Base-by-base conservation (phyloP, 1,140 invertebrate genomes). In the Conus betulinus region DNA sequence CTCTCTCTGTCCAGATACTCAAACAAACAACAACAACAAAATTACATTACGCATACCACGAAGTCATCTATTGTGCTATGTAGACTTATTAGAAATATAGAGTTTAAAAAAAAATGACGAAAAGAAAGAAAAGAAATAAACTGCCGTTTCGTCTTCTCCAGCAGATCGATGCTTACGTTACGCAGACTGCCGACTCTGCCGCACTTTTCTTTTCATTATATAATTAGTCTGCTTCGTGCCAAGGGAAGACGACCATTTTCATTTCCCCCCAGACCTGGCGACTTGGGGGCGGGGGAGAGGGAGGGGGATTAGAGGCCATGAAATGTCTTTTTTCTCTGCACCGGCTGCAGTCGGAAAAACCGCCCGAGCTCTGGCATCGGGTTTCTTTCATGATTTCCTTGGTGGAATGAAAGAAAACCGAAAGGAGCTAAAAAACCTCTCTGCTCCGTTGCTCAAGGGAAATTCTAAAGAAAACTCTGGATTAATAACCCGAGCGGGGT, bases 311-410 rank as follows among this genome's bases (percentile, higher is more conserved):
- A 71, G 67, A 23, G 23, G 6, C 11, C 67, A 20, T 71, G 67
- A 23, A 71, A 71, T n/a, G 20, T 71, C 67, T 71, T 71, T 71
- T 71, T 71, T 23, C 67, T 23, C 67, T 71, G 67, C 67, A 71
- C 20, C 67, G 67, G 67, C 67, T 71, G 67, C 23, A 71, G 67
- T 71, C 20, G 11, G 67, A 20, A 71, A 71, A 71, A 11, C 67
- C 67, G 67, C 13, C 6, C 11, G 13, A 20, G 23, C 67, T 71
- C 23, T 0, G 67, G 67, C 67, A 71, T 71, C 67, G 67, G 11
- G 67, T 71, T 71, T 71, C 8, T 71, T n/a, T 71, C 17, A 71
- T 71, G 67, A 71, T 71, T 71, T 71, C 67, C 67, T 71, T 71
- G 67, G 67, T 71, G 67, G 67, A 20, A 71, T 23, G 67, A 71